Conservation (phyloP, 2,888 invertebrate species). For the Ganaspis brasiliensis region DNA sequence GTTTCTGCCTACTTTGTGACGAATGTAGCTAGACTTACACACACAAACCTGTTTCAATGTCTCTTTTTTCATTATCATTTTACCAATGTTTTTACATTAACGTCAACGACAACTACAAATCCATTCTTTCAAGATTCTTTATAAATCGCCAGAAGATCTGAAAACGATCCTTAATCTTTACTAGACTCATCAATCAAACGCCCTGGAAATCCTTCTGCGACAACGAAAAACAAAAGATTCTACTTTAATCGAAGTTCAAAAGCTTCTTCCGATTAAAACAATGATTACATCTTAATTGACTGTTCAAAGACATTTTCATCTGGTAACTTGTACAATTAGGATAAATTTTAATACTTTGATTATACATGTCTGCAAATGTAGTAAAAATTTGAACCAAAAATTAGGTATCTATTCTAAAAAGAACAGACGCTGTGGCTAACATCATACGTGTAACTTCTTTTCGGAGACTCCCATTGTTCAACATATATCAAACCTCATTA, state of each 20-base stretch:
- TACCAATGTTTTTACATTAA: slow-evolving; percentile 11
- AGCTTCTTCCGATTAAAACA: neutral
- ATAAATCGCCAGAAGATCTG: slow-evolving; percentile 15
- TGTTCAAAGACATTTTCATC: too few relatives aligned
- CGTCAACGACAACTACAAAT: neutral
- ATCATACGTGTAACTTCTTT: too few relatives aligned
- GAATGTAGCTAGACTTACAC: neutral
- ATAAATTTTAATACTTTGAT: too few relatives aligned
- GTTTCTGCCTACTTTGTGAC: slow-evolving; percentile 17
- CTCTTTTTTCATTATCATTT: neutral
- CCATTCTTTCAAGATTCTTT: neutral
- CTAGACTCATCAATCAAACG: slow-evolving; percentile 26
- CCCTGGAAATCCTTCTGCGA: slow-evolving; percentile 12
- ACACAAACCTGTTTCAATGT: neutral
- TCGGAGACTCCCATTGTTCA: too few relatives aligned
- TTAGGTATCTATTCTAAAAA: too few relatives aligned
- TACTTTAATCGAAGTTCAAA: neutral
- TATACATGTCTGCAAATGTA: too few relatives aligned
- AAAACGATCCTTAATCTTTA: slow-evolving; percentile 35
- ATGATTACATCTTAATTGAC: too few relatives aligned
- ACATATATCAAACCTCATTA: too few relatives aligned
- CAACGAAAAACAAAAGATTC: neutral
- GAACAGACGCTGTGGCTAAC: too few relatives aligned
- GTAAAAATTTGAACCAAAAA: too few relatives aligned
- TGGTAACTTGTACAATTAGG: too few relatives aligned